Evolutionary conservation across 2,113 vertebrate genomes (phyloP).

Genomic region (Chauna torquata): DNA sequence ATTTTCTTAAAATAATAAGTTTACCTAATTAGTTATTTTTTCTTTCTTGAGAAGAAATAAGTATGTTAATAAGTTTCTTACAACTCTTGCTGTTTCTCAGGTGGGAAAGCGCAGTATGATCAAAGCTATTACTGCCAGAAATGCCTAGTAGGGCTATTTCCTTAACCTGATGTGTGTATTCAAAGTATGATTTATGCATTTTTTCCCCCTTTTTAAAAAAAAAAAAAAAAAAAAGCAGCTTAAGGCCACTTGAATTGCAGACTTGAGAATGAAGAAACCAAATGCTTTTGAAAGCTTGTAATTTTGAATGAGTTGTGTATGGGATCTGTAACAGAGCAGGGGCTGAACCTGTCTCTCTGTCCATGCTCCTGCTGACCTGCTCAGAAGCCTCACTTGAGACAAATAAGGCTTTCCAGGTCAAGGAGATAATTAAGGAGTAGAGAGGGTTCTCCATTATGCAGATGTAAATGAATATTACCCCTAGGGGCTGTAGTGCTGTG

Average conservation of each 20-base stretch:
- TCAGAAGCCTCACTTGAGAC: not conserved
- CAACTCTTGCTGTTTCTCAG: not conserved
- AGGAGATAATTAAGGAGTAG: not conserved
- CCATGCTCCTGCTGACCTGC: not conserved
- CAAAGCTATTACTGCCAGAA: not conserved
- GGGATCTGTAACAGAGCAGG: not conserved
- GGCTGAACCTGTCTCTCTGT: not conserved
- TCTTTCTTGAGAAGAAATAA: not conserved
- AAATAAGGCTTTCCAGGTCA: not conserved
- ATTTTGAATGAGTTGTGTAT: not conserved
- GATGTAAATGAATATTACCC: not conserved
- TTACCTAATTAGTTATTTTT: not conserved
- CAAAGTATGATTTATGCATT: not conserved
- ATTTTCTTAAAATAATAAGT: not conserved
- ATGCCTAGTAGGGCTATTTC: not conserved
- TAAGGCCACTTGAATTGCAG: not conserved
- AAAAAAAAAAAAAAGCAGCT: not conserved
- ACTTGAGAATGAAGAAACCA: not conserved
- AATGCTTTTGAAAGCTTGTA: not conserved
- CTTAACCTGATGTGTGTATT: not conserved
- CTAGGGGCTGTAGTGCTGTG: not conserved
- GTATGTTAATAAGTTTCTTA: not conserved
- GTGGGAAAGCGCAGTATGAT: not conserved
- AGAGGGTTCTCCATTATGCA: not conserved
- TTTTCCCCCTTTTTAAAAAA: not conserved